These are phyloP conservation scores for Homarus americanus DNA, from an alignment of 1,140 invertebrate species.

Conservation along the genomic window DNA sequence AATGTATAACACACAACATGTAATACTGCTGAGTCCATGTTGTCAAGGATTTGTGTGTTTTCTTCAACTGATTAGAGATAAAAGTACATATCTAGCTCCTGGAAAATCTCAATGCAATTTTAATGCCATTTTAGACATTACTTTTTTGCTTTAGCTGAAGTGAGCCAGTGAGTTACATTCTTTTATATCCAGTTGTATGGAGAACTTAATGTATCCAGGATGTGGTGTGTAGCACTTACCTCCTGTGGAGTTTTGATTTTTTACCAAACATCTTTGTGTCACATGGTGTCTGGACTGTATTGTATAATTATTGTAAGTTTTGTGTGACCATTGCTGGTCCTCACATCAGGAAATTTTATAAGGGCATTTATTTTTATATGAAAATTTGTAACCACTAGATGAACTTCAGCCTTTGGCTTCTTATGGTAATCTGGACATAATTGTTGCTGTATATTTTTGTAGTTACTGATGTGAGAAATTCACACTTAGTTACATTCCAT, in stretches of 20 bases:
- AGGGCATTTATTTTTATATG: not conserved
- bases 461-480: not conserved
- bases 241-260: too few species aligned
- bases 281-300: not conserved
- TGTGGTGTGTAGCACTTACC: too few species aligned
- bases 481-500: conserved; percentile 2
- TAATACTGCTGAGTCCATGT: too few species aligned
- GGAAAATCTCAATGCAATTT: too few species aligned
- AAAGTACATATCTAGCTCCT: too few species aligned
- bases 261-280: not conserved
- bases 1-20: not conserved
- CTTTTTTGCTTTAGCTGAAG: not conserved
- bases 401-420: not conserved
- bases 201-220: too few species aligned
- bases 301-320: not conserved
- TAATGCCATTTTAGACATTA: too few species aligned
- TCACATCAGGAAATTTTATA: not conserved
- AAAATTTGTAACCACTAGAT: not conserved
- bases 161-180: not conserved
- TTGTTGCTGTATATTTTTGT: not conserved
- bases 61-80: too few species aligned
- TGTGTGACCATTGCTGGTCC: not conserved
- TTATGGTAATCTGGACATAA: not conserved
- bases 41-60: too few species aligned
- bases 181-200: not conserved